These are phyloP conservation scores for Tachysurus fulvidraco DNA, from an alignment of 2,113 vertebrate genomes.

Conservation along the genomic window DNA sequence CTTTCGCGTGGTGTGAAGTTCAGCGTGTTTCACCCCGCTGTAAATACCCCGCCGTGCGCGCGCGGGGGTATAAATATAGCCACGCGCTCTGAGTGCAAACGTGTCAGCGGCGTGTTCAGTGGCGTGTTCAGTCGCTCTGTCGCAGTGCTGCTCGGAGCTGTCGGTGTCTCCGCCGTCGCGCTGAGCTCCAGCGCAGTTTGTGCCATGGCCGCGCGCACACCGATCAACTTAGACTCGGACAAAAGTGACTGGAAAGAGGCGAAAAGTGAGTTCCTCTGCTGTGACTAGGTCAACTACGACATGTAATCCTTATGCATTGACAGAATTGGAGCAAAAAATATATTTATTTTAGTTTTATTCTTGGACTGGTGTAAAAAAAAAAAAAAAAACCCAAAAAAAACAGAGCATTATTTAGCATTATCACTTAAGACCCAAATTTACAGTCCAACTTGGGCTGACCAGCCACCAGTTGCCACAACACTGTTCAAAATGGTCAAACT, in stretches of 20 bases:
- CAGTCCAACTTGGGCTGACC: neutral
- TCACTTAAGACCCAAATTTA: neutral
- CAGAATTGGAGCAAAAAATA: too few species aligned
- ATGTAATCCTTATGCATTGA: neutral
- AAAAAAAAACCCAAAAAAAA: too few species aligned
- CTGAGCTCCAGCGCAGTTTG: slow-evolving; percentile 62
- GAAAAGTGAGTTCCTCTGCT: slow-evolving; percentile 70
- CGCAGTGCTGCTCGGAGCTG: slow-evolving; percentile 53
- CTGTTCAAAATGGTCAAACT: neutral
- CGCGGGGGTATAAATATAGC: slow-evolving; percentile 52
- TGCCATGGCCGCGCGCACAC: slow-evolving; percentile 63
- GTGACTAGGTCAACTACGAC: neutral
- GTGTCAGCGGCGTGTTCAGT: neutral
- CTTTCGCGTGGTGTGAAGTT: neutral
- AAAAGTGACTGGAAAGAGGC: slow-evolving; percentile 69
- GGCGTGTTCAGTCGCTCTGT: slow-evolving; percentile 28
- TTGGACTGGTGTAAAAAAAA: too few species aligned
- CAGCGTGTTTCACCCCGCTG: neutral
- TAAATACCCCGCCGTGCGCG: slow-evolving; percentile 33
- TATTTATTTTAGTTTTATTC: neutral
- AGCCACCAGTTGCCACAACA: neutral
- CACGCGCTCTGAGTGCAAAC: slow-evolving; percentile 35
- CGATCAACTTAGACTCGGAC: slow-evolving; percentile 63
- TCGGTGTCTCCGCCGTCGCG: slow-evolving; percentile 61
- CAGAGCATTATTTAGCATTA: neutral